Evolutionary conservation across 2,797 vertebrate species (phyloP).

Genomic region (Tamandua tetradactyla): DNA sequence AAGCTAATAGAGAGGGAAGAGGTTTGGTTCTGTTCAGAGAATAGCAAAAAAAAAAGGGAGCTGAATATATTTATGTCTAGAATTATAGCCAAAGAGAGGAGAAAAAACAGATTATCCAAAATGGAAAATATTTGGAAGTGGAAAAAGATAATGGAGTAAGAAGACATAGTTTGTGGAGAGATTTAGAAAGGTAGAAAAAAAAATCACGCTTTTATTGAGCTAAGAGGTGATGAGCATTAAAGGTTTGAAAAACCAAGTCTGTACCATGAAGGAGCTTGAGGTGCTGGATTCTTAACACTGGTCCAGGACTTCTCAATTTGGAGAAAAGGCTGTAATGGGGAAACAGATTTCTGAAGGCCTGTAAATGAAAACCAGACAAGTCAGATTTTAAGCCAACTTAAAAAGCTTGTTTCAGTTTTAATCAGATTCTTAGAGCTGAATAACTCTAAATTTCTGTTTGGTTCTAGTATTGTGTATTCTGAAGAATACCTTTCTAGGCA

Average conservation of each 20-base stretch:
- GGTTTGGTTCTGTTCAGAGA: background rate
- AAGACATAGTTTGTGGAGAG: background rate
- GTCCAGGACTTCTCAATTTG: background rate
- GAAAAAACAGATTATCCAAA: background rate
- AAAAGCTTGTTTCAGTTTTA: background rate
- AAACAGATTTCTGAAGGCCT: background rate
- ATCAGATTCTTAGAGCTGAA: background rate
- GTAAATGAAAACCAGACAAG: background rate
- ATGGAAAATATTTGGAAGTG: background rate
- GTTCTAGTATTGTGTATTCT: background rate
- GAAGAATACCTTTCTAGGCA: background rate
- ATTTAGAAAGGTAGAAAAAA: conserved; percentile 8
- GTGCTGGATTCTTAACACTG: background rate
- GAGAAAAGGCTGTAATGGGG: background rate
- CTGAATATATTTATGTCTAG: background rate
- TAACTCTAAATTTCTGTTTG: conserved; percentile 38
- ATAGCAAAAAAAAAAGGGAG: background rate
- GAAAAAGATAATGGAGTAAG: background rate
- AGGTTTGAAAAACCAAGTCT: background rate
- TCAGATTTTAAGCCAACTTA: background rate
- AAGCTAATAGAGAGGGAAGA: background rate
- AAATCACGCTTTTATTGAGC: background rate
- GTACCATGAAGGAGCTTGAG: background rate
- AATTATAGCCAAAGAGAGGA: background rate
- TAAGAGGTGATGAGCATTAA: background rate